phyloP scores from a whole-genome alignment of 2,113 vertebrate genomes.

The Gobius niger region DNA sequence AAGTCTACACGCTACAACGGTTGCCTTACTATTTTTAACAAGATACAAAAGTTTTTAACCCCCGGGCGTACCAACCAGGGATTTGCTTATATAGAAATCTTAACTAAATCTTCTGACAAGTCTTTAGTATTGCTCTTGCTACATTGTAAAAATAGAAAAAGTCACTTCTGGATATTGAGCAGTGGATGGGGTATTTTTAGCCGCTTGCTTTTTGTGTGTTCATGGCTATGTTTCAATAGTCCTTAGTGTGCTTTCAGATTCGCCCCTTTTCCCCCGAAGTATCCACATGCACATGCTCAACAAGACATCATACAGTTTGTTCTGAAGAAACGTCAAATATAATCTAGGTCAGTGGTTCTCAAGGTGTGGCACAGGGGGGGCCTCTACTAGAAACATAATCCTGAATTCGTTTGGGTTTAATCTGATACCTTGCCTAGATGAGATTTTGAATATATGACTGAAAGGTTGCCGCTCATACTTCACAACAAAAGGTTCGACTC shows the following conservation, averaged over 20 bases:
- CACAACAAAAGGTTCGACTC: too few species aligned
- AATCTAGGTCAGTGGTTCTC: slow-evolving; percentile 7
- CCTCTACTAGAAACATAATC: background rate
- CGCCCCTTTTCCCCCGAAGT: background rate
- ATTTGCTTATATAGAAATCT: slow-evolving; percentile 46
- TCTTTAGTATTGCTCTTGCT: slow-evolving; percentile 77
- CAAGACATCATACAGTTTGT: slow-evolving; percentile 63
- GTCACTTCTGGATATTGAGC: slow-evolving; percentile 61
- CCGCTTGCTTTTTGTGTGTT: slow-evolving; percentile 52
- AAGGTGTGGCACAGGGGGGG: background rate
- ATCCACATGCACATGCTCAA: slow-evolving; percentile 58
- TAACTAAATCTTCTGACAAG: slow-evolving; percentile 58
- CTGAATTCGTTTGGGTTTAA: too few species aligned
- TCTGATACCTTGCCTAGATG: too few species aligned
- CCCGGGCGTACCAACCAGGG: background rate
- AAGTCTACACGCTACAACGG: slow-evolving; percentile 65
- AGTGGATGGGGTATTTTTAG: slow-evolving; percentile 60
- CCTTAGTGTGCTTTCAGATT: slow-evolving; percentile 40
- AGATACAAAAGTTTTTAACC: slow-evolving; percentile 52
- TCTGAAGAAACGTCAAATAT: slow-evolving; percentile 25
- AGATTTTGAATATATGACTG: too few species aligned
- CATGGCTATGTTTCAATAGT: slow-evolving; percentile 69
- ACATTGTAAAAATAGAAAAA: slow-evolving; percentile 76
- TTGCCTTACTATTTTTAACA: slow-evolving; percentile 39
- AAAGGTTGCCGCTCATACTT: too few species aligned